Evolutionary conservation across 1,140 invertebrate genomes (phyloP).

Genomic region (Dreissena polymorpha): DNA sequence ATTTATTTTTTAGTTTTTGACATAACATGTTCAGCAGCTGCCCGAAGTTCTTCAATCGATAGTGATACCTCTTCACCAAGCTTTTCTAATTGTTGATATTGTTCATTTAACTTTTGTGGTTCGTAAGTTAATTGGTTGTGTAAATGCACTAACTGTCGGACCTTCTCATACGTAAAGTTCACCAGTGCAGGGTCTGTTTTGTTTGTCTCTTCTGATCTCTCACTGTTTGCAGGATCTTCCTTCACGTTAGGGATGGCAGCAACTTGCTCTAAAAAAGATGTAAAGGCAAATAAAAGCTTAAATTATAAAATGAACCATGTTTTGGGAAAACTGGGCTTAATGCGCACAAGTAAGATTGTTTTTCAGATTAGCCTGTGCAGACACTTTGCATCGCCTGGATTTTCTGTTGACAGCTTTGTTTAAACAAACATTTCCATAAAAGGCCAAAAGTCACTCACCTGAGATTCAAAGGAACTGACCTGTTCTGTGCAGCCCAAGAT

Average conservation of each 20-base stretch:
- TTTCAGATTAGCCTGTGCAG: too few species aligned
- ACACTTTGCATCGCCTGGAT: too few species aligned
- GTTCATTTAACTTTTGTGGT: slow-evolving; percentile 23
- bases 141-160: slow-evolving; percentile 14
- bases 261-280: too few species aligned
- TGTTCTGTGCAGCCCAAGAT: too few species aligned
- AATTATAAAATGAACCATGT: too few species aligned
- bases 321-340: too few species aligned
- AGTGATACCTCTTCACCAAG: slow-evolving; percentile 34
- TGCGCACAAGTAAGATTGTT: too few species aligned
- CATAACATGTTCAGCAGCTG: slow-evolving; percentile 39
- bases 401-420: too few species aligned
- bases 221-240: neutral
- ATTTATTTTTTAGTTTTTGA: slow-evolving; percentile 29
- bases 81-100: slow-evolving; percentile 38
- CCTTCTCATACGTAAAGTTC: slow-evolving; percentile 33
- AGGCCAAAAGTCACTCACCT: too few species aligned
- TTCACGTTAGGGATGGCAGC: neutral
- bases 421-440: too few species aligned
- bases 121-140: slow-evolving; percentile 18
- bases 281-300: too few species aligned
- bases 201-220: neutral
- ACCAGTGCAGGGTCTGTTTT: neutral
- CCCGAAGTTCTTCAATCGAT: slow-evolving; percentile 31
- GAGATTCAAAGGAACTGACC: too few species aligned